Conservation (phyloP, 2,888 invertebrate species). For the Nemotelus nigrinus region DNA sequence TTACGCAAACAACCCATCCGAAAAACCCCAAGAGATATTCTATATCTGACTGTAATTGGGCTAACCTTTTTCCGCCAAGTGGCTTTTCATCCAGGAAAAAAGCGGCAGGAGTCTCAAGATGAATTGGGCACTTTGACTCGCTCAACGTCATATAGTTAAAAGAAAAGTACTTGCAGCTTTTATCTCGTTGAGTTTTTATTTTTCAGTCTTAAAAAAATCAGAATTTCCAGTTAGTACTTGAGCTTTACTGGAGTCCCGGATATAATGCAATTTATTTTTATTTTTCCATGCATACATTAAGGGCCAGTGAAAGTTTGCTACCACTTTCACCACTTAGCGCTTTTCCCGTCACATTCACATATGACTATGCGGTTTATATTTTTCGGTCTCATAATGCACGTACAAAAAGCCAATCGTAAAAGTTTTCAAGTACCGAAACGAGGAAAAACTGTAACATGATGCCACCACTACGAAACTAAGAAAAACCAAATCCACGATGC, state of each 20-base stretch:
- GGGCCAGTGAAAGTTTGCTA: background rate
- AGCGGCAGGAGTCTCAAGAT: no score
- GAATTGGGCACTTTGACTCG: no score
- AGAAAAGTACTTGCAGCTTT: no score
- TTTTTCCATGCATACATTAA: background rate
- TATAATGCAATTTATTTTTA: slow-evolving; percentile 6
- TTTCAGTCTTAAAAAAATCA: no score
- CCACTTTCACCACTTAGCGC: background rate
- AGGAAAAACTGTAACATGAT: slow-evolving; percentile 3
- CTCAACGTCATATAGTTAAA: no score
- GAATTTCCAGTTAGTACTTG: background rate
- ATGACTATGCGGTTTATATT: slow-evolving; percentile 2
- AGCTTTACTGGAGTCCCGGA: background rate
- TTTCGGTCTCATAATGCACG: background rate
- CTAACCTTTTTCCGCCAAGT: no score
- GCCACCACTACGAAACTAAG: slow-evolving; percentile 7
- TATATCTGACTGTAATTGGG: no score
- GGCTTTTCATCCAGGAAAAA: no score
- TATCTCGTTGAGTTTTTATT: no score
- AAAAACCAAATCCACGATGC: slow-evolving; percentile 12
- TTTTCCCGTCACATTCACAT: background rate
- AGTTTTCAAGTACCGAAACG: background rate
- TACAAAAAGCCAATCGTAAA: background rate
- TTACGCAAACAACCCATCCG: no score
- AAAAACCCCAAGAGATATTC: no score